Conservation (phyloP, 2,888 invertebrate genomes). For the Cryptocephalus primarius region DNA sequence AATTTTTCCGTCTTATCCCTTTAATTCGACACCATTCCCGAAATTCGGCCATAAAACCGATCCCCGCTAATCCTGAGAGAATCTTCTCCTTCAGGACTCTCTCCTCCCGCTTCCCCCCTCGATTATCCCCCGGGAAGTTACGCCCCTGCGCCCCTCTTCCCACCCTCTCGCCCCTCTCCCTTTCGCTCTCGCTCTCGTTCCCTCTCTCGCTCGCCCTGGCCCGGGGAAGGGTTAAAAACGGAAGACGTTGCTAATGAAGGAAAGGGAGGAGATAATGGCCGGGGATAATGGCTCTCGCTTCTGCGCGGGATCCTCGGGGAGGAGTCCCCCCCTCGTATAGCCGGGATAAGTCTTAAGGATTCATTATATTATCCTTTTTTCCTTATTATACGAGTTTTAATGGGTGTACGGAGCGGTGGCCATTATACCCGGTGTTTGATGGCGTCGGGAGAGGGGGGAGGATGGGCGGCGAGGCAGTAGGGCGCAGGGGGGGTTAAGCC, state of each 20-base stretch:
- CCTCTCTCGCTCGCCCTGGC: not conserved
- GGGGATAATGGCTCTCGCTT: constrained; percentile 35
- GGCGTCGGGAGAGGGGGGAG: not conserved
- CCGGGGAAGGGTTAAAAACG: constrained; percentile 15
- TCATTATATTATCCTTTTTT: constrained; percentile 20
- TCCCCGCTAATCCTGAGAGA: too few relatives aligned
- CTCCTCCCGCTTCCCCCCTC: too few relatives aligned
- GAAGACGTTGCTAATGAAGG: constrained; percentile 33
- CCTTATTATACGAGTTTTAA: constrained; percentile 16
- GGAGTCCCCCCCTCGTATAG: constrained; percentile 17
- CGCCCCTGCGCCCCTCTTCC: too few relatives aligned
- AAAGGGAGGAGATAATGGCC: constrained; percentile 36
- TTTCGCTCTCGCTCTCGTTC: too few relatives aligned
- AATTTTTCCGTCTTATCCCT: too few relatives aligned
- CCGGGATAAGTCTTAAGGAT: constrained; percentile 19
- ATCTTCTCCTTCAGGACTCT: too few relatives aligned
- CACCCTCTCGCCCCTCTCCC: too few relatives aligned
- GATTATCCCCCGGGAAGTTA: too few relatives aligned
- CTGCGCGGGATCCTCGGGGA: constrained; percentile 27
- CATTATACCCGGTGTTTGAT: constrained; percentile 8
- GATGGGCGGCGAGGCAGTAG: not conserved
- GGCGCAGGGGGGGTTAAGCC: not conserved
- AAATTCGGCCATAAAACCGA: too few relatives aligned
- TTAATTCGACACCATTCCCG: too few relatives aligned
- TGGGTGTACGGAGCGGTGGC: constrained; percentile 9